Evolutionary conservation across 2,113 vertebrate species (phyloP).

Genomic region (Polypterus senegalus): DNA sequence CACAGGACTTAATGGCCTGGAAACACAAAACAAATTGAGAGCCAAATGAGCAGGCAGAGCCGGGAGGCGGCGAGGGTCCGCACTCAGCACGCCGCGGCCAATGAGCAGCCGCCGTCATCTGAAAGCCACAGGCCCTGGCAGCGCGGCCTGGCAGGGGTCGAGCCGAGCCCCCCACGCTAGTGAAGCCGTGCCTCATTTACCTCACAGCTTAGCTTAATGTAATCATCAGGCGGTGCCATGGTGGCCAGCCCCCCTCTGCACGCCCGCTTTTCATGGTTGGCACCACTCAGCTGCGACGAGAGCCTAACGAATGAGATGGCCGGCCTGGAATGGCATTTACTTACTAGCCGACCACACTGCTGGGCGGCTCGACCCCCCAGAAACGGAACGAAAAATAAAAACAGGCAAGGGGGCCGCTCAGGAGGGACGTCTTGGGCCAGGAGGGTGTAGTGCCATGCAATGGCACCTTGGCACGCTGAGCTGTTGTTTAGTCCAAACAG

Average conservation of each 20-base stretch:
- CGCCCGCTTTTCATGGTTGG: slow-evolving; percentile 63
- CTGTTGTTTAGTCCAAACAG: too few species aligned
- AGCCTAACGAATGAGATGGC: slow-evolving; percentile 67
- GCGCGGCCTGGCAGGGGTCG: slow-evolving; percentile 53
- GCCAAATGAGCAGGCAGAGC: too few species aligned
- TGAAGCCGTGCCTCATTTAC: slow-evolving; percentile 75
- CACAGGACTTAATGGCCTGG: too few species aligned
- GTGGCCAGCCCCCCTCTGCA: slow-evolving; percentile 32
- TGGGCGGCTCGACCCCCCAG: too few species aligned
- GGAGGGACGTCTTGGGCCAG: too few species aligned
- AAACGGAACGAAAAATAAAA: background rate
- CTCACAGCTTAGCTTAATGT: slow-evolving; percentile 74
- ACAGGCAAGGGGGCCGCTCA: too few species aligned
- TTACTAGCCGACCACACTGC: background rate
- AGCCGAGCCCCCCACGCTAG: slow-evolving; percentile 59
- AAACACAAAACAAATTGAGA: too few species aligned
- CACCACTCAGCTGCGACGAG: slow-evolving; percentile 78
- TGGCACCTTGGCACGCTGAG: too few species aligned
- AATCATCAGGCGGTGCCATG: slow-evolving; percentile 62
- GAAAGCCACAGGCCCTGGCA: slow-evolving; percentile 69
- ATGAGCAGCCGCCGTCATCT: slow-evolving; percentile 69
- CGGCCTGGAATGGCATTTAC: slow-evolving; percentile 40
- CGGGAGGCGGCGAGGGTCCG: too few species aligned
- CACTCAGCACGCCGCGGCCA: slow-evolving; percentile 60
- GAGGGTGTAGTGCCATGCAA: too few species aligned